Conservation (phyloP, 2,888 invertebrate genomes). For the Pollenia angustigena region DNA sequence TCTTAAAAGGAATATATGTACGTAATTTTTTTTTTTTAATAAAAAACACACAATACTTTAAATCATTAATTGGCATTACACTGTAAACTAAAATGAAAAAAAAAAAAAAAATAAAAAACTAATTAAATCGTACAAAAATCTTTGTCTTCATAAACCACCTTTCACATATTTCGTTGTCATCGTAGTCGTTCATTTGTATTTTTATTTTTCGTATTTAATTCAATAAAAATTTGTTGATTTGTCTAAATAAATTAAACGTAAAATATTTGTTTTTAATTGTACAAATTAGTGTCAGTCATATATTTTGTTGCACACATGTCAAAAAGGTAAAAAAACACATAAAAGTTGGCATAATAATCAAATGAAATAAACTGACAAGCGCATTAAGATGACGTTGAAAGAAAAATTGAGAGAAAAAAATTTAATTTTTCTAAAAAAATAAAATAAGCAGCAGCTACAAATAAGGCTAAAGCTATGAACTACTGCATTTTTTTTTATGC, state of each 20-base stretch:
- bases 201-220: slow-evolving; percentile 21
- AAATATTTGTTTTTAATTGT: slow-evolving; percentile 74
- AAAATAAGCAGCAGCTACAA: slow-evolving; percentile 29
- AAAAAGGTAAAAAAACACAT: slow-evolving; percentile 30
- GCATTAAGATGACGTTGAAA: slow-evolving; percentile 53
- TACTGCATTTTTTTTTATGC: slow-evolving; percentile 19
- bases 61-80: not conserved
- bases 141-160: slow-evolving; percentile 8
- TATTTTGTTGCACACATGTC: slow-evolving; percentile 71
- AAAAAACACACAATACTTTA: not conserved
- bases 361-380: slow-evolving; percentile 58
- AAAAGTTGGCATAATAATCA: slow-evolving; percentile 58
- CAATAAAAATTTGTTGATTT: slow-evolving; percentile 65
- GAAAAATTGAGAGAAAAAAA: slow-evolving; percentile 1
- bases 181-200: not conserved
- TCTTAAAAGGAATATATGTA: too few species aligned
- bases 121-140: not conserved
- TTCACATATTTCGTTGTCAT: slow-evolving; percentile 11
- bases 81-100: not conserved
- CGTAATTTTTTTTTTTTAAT: too few species aligned
- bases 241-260: slow-evolving; percentile 70
- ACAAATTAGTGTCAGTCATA: slow-evolving; percentile 74
- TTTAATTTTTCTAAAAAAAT: slow-evolving; percentile 17
- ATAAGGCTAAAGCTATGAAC: slow-evolving; percentile 20
- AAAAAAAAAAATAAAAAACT: not conserved